Conservation (phyloP, 2,888 invertebrate species). For the Agapostemon virescens region DNA sequence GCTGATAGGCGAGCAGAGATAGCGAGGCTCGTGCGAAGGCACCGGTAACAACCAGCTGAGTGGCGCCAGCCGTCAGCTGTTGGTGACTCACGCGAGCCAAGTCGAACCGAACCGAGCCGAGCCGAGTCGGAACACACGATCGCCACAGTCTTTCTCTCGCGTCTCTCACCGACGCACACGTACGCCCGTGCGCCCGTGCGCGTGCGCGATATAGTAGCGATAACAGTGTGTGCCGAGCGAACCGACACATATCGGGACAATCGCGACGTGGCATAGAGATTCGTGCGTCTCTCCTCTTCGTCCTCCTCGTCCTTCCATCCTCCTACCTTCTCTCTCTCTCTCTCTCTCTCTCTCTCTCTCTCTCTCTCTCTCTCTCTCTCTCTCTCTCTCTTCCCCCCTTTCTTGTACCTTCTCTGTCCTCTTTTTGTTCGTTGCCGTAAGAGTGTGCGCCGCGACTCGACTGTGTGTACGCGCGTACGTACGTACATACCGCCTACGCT, state of each 20-base stretch:
- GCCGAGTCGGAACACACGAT: conserved; percentile 1
- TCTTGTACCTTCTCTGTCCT: background rate
- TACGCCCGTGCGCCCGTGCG: conserved; percentile 28
- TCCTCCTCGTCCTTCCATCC: no score
- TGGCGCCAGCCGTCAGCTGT: conserved; percentile 80
- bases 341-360: no score
- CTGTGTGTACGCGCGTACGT: conserved; percentile 15
- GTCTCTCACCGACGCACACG: background rate
- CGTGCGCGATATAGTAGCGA: conserved; percentile 34
- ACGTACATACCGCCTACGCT: conserved; percentile 3
- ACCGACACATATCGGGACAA: conserved; percentile 17
- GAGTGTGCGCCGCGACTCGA: background rate
- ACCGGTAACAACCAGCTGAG: conserved; percentile 79
- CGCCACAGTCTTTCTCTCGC: conserved; percentile 11
- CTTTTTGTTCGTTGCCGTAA: background rate
- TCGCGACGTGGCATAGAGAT: conserved; percentile 37
- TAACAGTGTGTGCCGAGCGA: background rate
- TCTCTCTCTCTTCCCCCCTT: background rate
- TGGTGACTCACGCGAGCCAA: conserved; percentile 77
- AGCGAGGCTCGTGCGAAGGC: conserved; percentile 71
- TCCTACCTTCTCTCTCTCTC: no score
- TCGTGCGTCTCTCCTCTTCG: background rate
- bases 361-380: background rate
- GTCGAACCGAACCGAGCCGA: conserved; percentile 31
- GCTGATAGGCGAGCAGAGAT: conserved; percentile 73